Conservation (phyloP, 2,113 vertebrate genomes). For the Chitala chitala region DNA sequence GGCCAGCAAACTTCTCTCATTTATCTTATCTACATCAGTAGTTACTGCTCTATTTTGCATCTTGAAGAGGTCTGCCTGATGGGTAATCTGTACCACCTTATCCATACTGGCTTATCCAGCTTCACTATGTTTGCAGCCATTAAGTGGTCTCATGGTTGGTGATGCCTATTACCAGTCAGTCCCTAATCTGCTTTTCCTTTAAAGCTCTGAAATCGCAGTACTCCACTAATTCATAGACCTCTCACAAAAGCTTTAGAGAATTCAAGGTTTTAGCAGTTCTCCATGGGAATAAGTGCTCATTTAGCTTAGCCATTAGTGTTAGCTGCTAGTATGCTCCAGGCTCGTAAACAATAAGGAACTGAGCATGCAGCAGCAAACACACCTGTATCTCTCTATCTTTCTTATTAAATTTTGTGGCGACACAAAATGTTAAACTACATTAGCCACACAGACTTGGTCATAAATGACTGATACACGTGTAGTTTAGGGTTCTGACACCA, state of each 20-base stretch:
- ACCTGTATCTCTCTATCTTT: neutral
- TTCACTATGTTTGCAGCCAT: constrained; percentile 5
- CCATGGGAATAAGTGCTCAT: neutral
- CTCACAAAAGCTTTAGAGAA: neutral
- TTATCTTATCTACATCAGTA: neutral
- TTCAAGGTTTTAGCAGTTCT: neutral
- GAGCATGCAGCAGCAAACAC: neutral
- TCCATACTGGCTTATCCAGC: neutral
- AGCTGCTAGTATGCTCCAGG: neutral
- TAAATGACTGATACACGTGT: too few species aligned
- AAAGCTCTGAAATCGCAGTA: neutral
- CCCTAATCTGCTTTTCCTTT: constrained; percentile 12
- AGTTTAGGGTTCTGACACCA: too few species aligned
- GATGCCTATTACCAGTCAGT: constrained; percentile 14
- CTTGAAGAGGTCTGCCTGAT: neutral
- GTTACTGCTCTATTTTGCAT: neutral
- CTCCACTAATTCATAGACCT: neutral
- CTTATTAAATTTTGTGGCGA: neutral
- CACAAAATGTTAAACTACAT: neutral
- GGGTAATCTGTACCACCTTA: neutral
- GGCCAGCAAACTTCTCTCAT: neutral
- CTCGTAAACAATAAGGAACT: neutral
- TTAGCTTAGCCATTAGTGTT: neutral
- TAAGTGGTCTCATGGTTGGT: neutral
- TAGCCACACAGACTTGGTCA: too few species aligned